Evolutionary conservation across 2,888 invertebrate genomes (phyloP).

Genomic region (Aphodius granarius): DNA sequence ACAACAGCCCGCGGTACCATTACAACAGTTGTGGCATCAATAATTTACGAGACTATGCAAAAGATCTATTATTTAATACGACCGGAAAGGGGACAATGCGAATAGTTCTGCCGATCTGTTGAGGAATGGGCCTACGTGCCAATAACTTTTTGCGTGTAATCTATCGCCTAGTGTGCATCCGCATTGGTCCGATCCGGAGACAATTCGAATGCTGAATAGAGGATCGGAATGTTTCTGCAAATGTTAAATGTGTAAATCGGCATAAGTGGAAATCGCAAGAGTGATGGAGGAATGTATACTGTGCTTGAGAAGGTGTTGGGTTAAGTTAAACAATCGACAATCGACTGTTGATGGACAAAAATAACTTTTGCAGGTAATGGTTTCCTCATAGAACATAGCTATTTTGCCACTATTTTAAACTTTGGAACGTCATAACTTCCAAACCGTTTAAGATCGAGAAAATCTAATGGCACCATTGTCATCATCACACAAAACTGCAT

Average conservation of each 20-base stretch:
- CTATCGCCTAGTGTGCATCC: background rate
- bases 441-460: no score
- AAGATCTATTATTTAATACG: constrained; percentile 14
- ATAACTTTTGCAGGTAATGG: no score
- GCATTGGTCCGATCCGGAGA: background rate
- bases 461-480: no score
- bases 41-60: constrained; percentile 3
- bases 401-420: no score
- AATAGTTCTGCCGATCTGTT: constrained; percentile 1
- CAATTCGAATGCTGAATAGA: background rate
- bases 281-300: background rate
- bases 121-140: constrained; percentile 13
- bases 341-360: no score
- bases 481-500: no score
- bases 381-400: no score
- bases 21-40: background rate
- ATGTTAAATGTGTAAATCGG: background rate
- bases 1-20: constrained; percentile 7
- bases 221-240: background rate
- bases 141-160: constrained; percentile 5
- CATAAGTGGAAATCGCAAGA: background rate
- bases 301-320: background rate
- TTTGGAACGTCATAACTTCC: no score
- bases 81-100: constrained; percentile 13
- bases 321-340: no score